Conservation (phyloP, 2,888 invertebrate genomes). For the Torymus auratus region DNA sequence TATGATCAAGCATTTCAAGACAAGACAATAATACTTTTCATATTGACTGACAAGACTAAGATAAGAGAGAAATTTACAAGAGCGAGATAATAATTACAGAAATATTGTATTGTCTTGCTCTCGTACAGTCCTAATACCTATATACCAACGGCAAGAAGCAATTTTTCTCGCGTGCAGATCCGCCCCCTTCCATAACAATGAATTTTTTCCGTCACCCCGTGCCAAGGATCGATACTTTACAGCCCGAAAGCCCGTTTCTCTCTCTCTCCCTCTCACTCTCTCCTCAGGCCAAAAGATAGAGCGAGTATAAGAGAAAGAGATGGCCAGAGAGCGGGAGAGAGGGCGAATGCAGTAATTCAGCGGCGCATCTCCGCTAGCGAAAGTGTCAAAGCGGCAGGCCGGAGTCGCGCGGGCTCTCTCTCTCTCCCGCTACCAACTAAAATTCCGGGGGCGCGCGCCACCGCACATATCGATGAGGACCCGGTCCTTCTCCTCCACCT, state of each 20-base stretch:
- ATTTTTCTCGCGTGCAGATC: conserved; percentile 24
- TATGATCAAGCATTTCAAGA: no score
- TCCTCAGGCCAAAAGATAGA: no score
- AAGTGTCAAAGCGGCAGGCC: conserved; percentile 58
- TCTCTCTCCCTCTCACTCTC: no score
- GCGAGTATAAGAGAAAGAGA: no score
- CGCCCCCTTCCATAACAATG: conserved; percentile 37
- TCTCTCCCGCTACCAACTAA: conserved; percentile 70
- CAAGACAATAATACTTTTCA: no score
- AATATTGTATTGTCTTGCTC: no score
- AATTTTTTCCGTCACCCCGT: conserved; percentile 37
- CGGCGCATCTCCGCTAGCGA: conserved; percentile 43
- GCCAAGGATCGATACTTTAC: conserved; percentile 28
- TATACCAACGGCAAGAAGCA: not conserved
- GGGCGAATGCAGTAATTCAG: conserved; percentile 26
- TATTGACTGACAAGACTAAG: no score
- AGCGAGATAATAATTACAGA: no score
- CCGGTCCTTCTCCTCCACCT: not conserved
- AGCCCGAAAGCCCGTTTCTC: not conserved
- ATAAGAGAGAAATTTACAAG: no score
- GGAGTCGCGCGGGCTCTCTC: conserved; percentile 19
- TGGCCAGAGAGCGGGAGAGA: not conserved
- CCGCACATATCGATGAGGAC: conserved; percentile 73
- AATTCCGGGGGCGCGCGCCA: conserved; percentile 72
- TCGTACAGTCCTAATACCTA: no score